Evolutionary conservation across 1,140 invertebrate genomes (phyloP).

Genomic region (Listronotus oregonensis): DNA sequence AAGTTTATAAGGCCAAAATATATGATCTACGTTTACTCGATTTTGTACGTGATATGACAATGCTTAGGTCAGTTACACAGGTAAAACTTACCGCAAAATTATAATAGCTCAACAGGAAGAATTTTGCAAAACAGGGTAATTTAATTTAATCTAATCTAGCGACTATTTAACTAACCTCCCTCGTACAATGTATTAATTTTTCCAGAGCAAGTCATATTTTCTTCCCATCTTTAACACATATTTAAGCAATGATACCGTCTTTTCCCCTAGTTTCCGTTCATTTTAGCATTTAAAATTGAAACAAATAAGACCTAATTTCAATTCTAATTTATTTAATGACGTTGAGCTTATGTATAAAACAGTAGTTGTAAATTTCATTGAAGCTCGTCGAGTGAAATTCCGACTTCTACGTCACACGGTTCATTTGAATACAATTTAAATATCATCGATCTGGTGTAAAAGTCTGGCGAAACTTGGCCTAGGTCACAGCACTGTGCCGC

Average conservation of each 20-base stretch:
- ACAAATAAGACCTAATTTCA: constrained; percentile 34
- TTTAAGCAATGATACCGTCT: not conserved
- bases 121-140: too few species aligned
- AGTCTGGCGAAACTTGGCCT: constrained; percentile 37
- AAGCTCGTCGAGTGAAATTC: constrained; percentile 34
- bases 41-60: too few species aligned
- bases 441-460: constrained; percentile 39
- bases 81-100: too few species aligned
- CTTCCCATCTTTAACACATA: constrained; percentile 12
- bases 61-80: too few species aligned
- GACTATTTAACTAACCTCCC: too few species aligned
- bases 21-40: too few species aligned
- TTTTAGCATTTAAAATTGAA: constrained; percentile 8
- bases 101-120: too few species aligned
- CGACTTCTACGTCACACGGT: constrained; percentile 39
- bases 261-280: not conserved
- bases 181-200: too few species aligned
- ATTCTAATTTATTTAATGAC: constrained; percentile 38
- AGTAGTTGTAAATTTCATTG: constrained; percentile 40
- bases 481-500: constrained; percentile 20
- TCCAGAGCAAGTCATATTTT: too few species aligned
- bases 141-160: too few species aligned
- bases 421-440: constrained; percentile 40
- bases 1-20: too few species aligned
- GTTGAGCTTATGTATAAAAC: constrained; percentile 37